Base-by-base conservation (phyloP, 92 coral and sea anemone species). In the Heteractis magnifica region DNA sequence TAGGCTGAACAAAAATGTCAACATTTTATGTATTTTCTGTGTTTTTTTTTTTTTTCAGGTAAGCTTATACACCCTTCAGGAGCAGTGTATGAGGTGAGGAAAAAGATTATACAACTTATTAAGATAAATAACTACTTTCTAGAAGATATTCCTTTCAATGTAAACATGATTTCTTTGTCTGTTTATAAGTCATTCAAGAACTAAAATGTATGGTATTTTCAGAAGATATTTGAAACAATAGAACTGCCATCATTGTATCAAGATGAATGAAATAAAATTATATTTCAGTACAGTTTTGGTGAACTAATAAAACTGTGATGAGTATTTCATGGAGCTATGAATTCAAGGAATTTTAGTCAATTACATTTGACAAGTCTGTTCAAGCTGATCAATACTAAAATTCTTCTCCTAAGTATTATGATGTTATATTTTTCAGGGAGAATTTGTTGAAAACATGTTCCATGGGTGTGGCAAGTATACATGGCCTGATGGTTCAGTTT, bases 391-490 rank as follows among this genome's bases (percentile, higher is more conserved):
- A 21, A 49, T 49, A 1, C 65, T 65, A 80, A 23, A 12, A 34
- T 64, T 7, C 34, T 15, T 48, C 26, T 62, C 0, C 5, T 81
- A 15, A 19, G 6, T 12, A 56, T 13, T 65, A 19, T 13, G 41
- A 55, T 19, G n/a, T 58, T 82, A 6, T 9, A 50, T 9, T 51
- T 21, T 82, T 21, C 60, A 93, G 97, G 98, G 98, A 6, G 94
- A 96, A 59, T 94, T 97, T 89, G 97, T 89, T 23, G 88, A 89
- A 59, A 97, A 97, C 80, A 79, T 88, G 86, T 97, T 94, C 91
- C 94, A 94, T 83, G 99, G 99, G 10, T 91, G 82, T 87, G 99
- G 99, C 12, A 97, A 91, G 72, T 97, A 97, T 82, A 97, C 97
- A 4, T 97, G 99, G 99, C 93, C 97, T 6, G 94, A 97, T 89